phyloP scores from a whole-genome alignment of 2,888 invertebrate species.

The Zelleria hepariella region DNA sequence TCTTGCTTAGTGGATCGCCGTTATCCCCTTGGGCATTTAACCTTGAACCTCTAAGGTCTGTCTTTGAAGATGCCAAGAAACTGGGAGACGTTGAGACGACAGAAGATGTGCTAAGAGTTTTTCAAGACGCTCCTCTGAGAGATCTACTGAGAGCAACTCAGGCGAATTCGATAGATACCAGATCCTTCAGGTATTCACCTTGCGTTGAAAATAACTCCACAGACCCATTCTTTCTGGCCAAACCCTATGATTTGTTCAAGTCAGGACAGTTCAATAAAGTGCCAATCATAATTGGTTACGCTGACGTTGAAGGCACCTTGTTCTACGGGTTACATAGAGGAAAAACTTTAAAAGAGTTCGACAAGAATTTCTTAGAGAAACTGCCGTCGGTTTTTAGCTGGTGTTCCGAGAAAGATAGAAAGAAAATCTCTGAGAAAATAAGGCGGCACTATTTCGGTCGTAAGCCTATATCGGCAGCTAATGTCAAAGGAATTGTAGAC shows the following conservation, averaged over 20 bases:
- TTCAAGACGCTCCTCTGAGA: slow-evolving; percentile 28
- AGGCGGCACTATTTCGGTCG: slow-evolving; percentile 45
- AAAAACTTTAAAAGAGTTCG: slow-evolving; percentile 33
- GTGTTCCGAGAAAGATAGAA: slow-evolving; percentile 35
- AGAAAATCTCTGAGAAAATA: slow-evolving; percentile 32
- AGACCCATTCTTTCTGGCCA: slow-evolving; percentile 47
- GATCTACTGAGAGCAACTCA: slow-evolving; percentile 34
- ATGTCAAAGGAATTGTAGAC: slow-evolving; percentile 28
- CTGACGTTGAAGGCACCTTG: slow-evolving; percentile 45
- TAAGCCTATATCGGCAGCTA: slow-evolving; percentile 23
- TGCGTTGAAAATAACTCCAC: slow-evolving; percentile 42
- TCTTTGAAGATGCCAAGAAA: slow-evolving; percentile 42
- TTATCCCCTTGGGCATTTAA: slow-evolving; percentile 56
- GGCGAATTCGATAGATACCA: slow-evolving; percentile 41
- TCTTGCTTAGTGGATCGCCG: slow-evolving; percentile 49
- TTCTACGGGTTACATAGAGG: slow-evolving; percentile 45
- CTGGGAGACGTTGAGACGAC: slow-evolving; percentile 25
- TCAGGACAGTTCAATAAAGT: slow-evolving; percentile 48
- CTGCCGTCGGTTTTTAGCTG: slow-evolving; percentile 51
- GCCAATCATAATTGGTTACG: slow-evolving; percentile 45
- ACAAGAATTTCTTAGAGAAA: slow-evolving; percentile 38
- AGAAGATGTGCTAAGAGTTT: slow-evolving; percentile 33
- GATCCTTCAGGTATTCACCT: slow-evolving; percentile 53
- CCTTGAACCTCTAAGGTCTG: slow-evolving; percentile 30
- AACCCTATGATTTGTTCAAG: slow-evolving; percentile 44